Evolutionary conservation across 2,113 vertebrate species (phyloP).

Genomic region (Manacus vitellinus): DNA sequence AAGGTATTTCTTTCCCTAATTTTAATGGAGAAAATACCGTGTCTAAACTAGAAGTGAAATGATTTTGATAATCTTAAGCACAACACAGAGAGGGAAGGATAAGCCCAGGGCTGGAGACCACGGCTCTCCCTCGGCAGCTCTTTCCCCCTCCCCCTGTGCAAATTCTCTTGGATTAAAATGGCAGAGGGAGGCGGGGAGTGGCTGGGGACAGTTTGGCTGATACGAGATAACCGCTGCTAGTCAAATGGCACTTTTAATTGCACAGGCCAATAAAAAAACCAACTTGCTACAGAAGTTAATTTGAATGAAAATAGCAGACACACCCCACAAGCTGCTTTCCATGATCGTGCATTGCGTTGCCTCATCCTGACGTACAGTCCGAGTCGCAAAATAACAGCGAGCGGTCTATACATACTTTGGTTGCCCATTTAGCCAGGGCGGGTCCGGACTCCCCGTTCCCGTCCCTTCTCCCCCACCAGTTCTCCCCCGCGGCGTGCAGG

Average conservation of each 20-base stretch:
- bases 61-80: background rate
- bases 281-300: constrained; percentile 23
- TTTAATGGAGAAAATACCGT: background rate
- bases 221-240: constrained; percentile 30
- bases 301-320: constrained; percentile 48
- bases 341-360: background rate
- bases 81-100: rapidly evolving
- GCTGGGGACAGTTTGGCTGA: constrained; percentile 40
- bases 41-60: background rate
- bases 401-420: background rate
- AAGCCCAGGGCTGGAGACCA: background rate
- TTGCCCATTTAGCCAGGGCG: background rate
- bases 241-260: constrained; percentile 19
- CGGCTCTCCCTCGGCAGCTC: background rate
- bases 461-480: too few relatives aligned
- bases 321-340: constrained; percentile 26
- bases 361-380: background rate
- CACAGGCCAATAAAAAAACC: background rate
- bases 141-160: constrained; percentile 34
- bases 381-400: background rate
- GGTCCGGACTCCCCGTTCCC: rapidly evolving
- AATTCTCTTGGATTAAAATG: constrained; percentile 52
- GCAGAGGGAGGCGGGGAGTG: constrained; percentile 47
- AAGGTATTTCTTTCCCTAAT: background rate
- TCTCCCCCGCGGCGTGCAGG: too few relatives aligned